Percentiles rank a stretch among this genome's conserved stretches.
phyloP scores from a whole-genome alignment of 2,888 invertebrate species.

The Liposcelis brunnea region DNA sequence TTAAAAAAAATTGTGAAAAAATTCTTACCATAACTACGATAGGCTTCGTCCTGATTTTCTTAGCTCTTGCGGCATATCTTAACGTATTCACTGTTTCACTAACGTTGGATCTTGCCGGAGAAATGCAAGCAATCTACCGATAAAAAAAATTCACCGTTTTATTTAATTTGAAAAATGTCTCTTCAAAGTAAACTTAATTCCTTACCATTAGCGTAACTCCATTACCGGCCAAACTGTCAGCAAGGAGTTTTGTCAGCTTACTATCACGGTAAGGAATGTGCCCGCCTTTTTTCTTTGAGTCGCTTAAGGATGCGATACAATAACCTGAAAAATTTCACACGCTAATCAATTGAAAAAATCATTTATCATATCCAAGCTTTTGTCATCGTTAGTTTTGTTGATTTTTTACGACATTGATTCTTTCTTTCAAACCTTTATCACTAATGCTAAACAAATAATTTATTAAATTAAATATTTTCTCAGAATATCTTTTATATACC shows the following conservation, averaged over 20 bases:
- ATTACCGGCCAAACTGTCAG: slow-evolving; percentile 85
- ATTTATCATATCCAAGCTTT: no score
- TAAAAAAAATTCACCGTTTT: no score
- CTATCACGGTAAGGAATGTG: slow-evolving; percentile 92
- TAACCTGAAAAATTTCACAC: slow-evolving; percentile 44
- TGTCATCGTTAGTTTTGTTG: no score
- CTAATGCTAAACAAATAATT: no score
- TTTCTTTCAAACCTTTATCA: no score
- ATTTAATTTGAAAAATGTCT: not conserved
- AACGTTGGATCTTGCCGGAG: slow-evolving; percentile 70
- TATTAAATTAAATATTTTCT: no score
- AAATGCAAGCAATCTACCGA: slow-evolving; percentile 79
- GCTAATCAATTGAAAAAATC: not conserved
- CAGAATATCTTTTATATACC: no score
- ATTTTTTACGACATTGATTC: no score
- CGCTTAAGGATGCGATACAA: slow-evolving; percentile 83
- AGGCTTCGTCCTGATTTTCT: slow-evolving; percentile 83
- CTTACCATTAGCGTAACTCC: slow-evolving; percentile 86
- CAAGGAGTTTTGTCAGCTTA: slow-evolving; percentile 79
- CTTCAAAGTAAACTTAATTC: no score
- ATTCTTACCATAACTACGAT: slow-evolving; percentile 73
- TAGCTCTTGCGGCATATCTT: slow-evolving; percentile 80
- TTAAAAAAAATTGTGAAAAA: not conserved
- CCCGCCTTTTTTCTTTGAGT: slow-evolving; percentile 50
- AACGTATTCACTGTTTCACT: slow-evolving; percentile 81